Evolutionary conservation across 2,113 vertebrate genomes (phyloP).

Genomic region (Eptesicus fuscus): DNA sequence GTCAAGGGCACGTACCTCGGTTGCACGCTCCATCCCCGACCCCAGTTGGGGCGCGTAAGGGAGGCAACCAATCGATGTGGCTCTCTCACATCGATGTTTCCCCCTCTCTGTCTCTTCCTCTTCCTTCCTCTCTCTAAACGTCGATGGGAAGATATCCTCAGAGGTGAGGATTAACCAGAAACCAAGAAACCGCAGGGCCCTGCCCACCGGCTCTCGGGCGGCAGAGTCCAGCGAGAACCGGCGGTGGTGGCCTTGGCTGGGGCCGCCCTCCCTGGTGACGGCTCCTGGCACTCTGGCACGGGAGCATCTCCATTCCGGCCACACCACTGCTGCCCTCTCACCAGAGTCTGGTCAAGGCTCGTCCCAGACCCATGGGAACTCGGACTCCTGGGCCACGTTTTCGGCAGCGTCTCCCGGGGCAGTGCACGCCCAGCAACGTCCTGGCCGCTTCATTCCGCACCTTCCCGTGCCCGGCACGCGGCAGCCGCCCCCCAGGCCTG

Average conservation of each 20-base stretch:
- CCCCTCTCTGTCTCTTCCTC: no score
- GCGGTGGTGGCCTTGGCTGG: neutral
- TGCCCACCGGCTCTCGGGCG: neutral
- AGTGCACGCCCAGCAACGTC: fast-evolving
- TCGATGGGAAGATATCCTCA: no score
- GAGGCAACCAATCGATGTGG: no score
- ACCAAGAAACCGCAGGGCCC: neutral
- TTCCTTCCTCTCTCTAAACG: no score
- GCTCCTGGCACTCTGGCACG: no score
- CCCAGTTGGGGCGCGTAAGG: no score
- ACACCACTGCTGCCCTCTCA: neutral
- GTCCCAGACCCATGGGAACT: neutral
- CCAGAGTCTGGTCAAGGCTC: neutral
- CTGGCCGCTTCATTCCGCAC: fast-evolving
- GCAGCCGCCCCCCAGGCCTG: neutral
- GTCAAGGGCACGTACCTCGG: no score
- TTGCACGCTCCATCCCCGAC: no score
- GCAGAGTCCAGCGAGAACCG: neutral
- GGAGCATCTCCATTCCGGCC: no score
- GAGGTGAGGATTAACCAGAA: no score
- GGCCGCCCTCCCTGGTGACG: neutral
- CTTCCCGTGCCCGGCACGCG: neutral
- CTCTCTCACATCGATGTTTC: no score
- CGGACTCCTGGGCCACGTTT: no score
- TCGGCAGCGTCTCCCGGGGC: neutral